Percentiles rank a stretch among this genome's conserved stretches.
These are phyloP conservation scores for Scaptodrosophila lebanonensis DNA, from an alignment of 1,140 invertebrate genomes.

Conservation along the genomic window DNA sequence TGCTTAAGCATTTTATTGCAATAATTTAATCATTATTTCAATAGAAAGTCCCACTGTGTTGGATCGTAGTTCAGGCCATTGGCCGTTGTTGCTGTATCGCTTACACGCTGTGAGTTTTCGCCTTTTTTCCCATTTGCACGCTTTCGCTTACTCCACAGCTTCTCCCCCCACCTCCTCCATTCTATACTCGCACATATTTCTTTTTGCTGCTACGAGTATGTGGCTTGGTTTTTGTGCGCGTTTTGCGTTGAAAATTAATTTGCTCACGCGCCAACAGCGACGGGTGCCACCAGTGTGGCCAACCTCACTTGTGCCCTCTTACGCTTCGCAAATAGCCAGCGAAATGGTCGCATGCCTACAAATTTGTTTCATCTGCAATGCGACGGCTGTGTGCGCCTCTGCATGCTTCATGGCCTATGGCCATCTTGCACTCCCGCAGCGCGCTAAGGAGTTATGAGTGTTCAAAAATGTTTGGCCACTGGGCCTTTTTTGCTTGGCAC, in stretches of 20 bases:
- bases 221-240: constrained; percentile 5
- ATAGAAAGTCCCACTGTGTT: too few species aligned
- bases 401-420: background rate
- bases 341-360: constrained; percentile 5
- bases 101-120: too few species aligned
- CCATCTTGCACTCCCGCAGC: background rate
- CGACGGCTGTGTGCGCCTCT: constrained; percentile 14
- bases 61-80: too few species aligned
- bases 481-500: constrained; percentile 22
- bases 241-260: constrained; percentile 39
- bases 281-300: too few species aligned
- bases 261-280: constrained; percentile 37
- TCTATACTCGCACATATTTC: constrained; percentile 3
- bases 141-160: too few species aligned
- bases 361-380: constrained; percentile 46
- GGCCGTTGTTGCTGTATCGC: too few species aligned
- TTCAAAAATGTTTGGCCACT: constrained; percentile 18
- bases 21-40: too few species aligned
- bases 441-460: constrained; percentile 6
- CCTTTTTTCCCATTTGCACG: too few species aligned
- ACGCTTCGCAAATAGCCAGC: too few species aligned
- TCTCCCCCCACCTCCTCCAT: background rate
- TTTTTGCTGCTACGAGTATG: too few species aligned
- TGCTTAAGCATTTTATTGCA: too few species aligned
- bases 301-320: too few species aligned